Evolutionary conservation across 2,888 invertebrate genomes (phyloP).

Genomic region (Villa cingulata): DNA sequence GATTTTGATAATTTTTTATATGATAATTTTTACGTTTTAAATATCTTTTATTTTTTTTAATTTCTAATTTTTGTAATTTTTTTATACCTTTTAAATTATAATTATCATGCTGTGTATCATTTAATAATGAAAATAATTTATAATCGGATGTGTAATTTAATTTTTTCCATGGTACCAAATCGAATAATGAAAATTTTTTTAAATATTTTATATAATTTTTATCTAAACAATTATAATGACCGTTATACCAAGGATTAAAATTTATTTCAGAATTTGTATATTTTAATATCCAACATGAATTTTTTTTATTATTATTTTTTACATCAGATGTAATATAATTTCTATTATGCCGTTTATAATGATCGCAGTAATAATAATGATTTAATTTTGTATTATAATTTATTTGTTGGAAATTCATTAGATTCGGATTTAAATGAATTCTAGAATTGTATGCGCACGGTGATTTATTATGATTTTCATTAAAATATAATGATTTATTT

Average conservation of each 20-base stretch:
- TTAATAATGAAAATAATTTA: background rate
- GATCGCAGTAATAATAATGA: too few species aligned
- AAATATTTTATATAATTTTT: slow-evolving; percentile 6
- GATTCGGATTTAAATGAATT: slow-evolving; percentile 13
- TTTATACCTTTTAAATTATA: slow-evolving; percentile 20
- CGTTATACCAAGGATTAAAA: slow-evolving; percentile 30
- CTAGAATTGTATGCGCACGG: slow-evolving; percentile 25
- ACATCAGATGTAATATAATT: too few species aligned
- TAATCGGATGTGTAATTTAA: background rate
- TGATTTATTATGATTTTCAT: slow-evolving; percentile 18
- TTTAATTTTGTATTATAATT: too few species aligned
- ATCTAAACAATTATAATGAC: background rate
- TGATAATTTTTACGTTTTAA: slow-evolving; percentile 27
- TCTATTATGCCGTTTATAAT: slow-evolving; percentile 4
- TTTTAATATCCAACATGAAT: slow-evolving; percentile 32
- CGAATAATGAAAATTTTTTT: slow-evolving; percentile 29
- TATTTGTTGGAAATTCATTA: background rate
- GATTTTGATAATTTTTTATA: background rate
- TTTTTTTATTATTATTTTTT: too few species aligned
- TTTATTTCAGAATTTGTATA: slow-evolving; percentile 27
- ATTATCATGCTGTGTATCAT: background rate
- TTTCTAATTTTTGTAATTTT: slow-evolving; percentile 27
- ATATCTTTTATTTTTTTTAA: slow-evolving; percentile 27
- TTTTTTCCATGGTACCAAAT: slow-evolving; percentile 30
- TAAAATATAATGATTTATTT: too few species aligned